Conservation (phyloP, 2,113 vertebrate species). For the Stercorarius parasiticus region DNA sequence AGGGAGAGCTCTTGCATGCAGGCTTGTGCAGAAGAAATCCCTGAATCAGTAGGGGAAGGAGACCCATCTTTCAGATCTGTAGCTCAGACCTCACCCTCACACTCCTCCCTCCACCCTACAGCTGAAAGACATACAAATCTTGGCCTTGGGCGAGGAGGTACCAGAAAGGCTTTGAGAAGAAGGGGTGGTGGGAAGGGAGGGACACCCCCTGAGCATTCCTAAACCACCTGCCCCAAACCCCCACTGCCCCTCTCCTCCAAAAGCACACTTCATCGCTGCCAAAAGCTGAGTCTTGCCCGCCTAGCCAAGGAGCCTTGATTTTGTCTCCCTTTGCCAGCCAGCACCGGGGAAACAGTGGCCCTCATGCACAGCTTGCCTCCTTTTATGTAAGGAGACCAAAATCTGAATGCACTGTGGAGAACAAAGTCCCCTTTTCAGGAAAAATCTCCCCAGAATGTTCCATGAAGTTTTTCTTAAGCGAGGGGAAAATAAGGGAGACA, state of each 20-base stretch:
- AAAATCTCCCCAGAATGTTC: background rate
- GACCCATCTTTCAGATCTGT: background rate
- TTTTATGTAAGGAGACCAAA: background rate
- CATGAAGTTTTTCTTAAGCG: background rate
- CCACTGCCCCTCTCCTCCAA: background rate
- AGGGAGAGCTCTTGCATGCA: background rate
- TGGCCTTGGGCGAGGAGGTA: background rate
- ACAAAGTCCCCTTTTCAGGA: background rate
- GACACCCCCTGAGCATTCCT: background rate
- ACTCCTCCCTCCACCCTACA: background rate
- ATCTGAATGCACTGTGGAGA: background rate
- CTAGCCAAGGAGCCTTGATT: background rate
- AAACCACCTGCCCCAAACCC: background rate
- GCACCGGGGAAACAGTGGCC: background rate
- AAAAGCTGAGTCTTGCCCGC: background rate
- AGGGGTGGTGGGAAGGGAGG: background rate
- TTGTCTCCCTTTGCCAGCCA: background rate
- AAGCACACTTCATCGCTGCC: background rate
- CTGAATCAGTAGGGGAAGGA: background rate
- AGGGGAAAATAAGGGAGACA: background rate
- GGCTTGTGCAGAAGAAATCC: background rate
- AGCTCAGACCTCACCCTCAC: background rate
- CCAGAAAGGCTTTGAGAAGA: background rate
- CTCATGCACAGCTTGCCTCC: background rate
- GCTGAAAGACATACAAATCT: no score